Conservation (phyloP, 2,113 vertebrate species). For the Barnardius zonarius region DNA sequence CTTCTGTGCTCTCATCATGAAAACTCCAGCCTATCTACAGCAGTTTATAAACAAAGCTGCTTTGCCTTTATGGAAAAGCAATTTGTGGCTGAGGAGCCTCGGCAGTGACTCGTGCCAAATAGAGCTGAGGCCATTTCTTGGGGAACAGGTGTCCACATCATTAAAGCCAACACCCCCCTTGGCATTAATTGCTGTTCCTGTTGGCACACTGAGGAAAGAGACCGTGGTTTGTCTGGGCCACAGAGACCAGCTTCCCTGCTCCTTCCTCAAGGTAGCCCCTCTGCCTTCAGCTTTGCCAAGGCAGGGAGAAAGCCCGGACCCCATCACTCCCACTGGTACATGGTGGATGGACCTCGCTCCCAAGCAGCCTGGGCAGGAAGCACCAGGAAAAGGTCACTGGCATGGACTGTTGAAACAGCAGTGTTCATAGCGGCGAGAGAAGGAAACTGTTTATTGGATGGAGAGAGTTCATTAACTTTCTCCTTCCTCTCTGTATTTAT, state of each 20-base stretch:
- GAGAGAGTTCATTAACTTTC: constrained; percentile 31
- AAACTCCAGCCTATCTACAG: constrained; percentile 64
- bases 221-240: background rate
- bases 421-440: background rate
- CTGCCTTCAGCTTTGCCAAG: fast-evolving
- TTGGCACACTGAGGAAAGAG: constrained; percentile 53
- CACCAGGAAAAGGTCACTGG: background rate
- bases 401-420: background rate
- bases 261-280: background rate
- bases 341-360: background rate
- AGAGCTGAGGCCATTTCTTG: constrained; percentile 57
- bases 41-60: constrained; percentile 72
- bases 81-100: constrained; percentile 65
- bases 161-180: constrained; percentile 53
- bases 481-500: constrained; percentile 8
- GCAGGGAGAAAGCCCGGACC: background rate
- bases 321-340: fast-evolving
- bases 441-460: constrained; percentile 1
- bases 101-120: constrained; percentile 46
- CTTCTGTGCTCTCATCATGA: constrained; percentile 67
- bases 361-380: background rate
- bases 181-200: constrained; percentile 58
- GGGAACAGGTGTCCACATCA: constrained; percentile 68
- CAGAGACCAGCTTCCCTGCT: background rate
- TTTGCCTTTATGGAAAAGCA: constrained; percentile 71